A percentile compares a stretch with the other conserved stretches of the same genome.
Conservation (phyloP, 2,797 vertebrate species). For the Xiphophorus birchmanni region DNA sequence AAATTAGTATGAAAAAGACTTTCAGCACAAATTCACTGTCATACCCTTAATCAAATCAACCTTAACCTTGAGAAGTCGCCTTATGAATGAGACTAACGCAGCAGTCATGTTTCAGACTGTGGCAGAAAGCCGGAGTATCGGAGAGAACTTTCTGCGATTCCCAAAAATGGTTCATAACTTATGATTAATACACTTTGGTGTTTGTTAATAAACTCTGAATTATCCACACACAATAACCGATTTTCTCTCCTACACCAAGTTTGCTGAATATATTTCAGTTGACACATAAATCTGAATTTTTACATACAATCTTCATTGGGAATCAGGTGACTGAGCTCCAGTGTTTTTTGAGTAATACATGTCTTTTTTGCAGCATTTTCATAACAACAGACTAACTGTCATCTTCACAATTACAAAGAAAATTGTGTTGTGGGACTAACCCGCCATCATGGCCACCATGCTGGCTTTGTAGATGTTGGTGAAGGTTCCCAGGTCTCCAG, state of each 20-base stretch:
- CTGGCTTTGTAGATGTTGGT: conserved; percentile 95
- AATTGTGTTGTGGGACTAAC: conserved; percentile 67
- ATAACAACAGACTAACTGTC: neutral
- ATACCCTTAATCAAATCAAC: neutral
- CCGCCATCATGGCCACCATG: conserved; percentile 97
- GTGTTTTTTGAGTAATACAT: neutral
- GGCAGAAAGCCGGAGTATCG: neutral
- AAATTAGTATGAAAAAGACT: no score
- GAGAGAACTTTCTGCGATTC: neutral
- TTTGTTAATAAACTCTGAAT: neutral
- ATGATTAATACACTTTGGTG: neutral
- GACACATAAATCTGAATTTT: neutral
- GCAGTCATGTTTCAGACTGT: neutral
- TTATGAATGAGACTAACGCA: no score
- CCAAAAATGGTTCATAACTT: neutral
- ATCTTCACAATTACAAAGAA: neutral
- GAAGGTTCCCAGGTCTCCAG: conserved; percentile 91
- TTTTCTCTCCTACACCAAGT: neutral
- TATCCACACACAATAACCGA: neutral
- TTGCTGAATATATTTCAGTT: neutral
- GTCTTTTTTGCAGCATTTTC: neutral
- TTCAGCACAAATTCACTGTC: no score
- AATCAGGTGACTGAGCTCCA: neutral
- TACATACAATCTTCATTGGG: neutral
- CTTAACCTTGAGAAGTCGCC: neutral